Conservation (phyloP, 2,113 vertebrate species). For the Prietella phreatophila region DNA sequence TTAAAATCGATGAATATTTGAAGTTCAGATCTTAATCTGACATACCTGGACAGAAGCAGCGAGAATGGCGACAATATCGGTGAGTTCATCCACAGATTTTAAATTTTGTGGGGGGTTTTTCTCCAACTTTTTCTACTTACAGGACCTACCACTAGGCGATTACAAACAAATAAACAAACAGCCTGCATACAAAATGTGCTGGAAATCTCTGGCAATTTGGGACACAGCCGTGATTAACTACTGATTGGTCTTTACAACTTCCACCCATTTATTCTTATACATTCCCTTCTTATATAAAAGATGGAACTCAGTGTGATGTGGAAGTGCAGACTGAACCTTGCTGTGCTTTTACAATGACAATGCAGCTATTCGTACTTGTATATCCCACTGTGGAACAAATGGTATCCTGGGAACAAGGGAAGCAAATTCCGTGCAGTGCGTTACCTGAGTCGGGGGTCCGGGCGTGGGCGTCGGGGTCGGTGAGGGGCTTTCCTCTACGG, state of each 20-base stretch:
- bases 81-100: too few species aligned
- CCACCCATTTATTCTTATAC: too few species aligned
- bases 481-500: conserved; percentile 61
- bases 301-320: background rate
- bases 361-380: background rate
- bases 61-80: too few species aligned
- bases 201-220: background rate
- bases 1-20: too few species aligned
- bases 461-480: conserved; percentile 46
- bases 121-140: too few species aligned
- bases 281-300: background rate
- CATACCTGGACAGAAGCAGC: too few species aligned
- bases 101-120: too few species aligned
- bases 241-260: too few species aligned
- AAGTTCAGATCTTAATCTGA: too few species aligned
- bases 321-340: background rate
- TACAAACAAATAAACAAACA: too few species aligned
- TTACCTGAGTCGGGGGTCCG: conserved; percentile 67
- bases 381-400: background rate
- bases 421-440: background rate
- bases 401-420: background rate
- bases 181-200: too few species aligned
- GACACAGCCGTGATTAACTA: background rate
- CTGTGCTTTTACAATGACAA: background rate
- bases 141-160: too few species aligned